Percentiles rank a stretch among this genome's conserved stretches.
Evolutionary conservation across 2,797 vertebrate genomes (phyloP).

Genomic region (Xenentodon cancila): DNA sequence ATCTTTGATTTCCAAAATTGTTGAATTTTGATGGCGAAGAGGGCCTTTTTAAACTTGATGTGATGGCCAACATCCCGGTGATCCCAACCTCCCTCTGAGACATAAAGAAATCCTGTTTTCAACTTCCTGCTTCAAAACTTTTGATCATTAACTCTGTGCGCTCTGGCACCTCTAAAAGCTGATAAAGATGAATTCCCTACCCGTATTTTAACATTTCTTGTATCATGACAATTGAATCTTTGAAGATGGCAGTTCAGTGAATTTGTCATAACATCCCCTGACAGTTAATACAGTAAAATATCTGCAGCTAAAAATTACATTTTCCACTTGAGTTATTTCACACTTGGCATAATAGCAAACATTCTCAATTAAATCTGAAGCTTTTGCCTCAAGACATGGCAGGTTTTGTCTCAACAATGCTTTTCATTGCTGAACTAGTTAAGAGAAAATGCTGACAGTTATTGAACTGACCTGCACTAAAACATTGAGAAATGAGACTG

Average conservation of each 20-base stretch:
- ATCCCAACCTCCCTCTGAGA: conserved; percentile 13
- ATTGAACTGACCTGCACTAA: conserved; percentile 14
- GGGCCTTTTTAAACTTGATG: conserved; percentile 26
- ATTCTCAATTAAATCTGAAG: conserved; percentile 71
- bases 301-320: conserved; percentile 57
- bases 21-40: conserved; percentile 36
- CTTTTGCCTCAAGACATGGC: conserved; percentile 57
- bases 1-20: conserved; percentile 50
- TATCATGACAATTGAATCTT: conserved; percentile 48
- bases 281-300: conserved; percentile 45
- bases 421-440: conserved; percentile 58
- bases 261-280: conserved; percentile 58
- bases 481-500: conserved; percentile 4
- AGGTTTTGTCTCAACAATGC: conserved; percentile 55
- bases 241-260: conserved; percentile 52
- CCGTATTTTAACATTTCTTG: conserved; percentile 18
- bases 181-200: conserved; percentile 3
- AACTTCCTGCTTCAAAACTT: conserved; percentile 13
- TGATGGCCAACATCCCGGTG: conserved; percentile 25
- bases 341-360: conserved; percentile 63
- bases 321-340: conserved; percentile 70
- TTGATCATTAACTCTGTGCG: conserved; percentile 15
- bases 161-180: conserved; percentile 1
- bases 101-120: conserved; percentile 26
- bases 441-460: conserved; percentile 25